These are phyloP conservation scores for Anaspis maculata DNA, from an alignment of 2,888 invertebrate genomes.

Conservation along the genomic window DNA sequence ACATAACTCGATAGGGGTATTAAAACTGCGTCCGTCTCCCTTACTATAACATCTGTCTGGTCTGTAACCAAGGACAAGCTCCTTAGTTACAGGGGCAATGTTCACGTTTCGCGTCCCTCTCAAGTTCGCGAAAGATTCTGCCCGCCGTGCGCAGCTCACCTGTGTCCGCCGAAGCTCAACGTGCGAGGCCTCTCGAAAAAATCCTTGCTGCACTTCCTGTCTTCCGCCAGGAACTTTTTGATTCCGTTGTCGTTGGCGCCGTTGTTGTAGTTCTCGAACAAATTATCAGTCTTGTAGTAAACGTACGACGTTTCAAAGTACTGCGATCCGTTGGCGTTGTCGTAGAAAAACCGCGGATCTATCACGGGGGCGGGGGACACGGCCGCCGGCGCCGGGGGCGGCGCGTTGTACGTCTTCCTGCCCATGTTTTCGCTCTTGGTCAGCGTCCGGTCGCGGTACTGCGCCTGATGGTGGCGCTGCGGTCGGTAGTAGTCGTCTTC, in stretches of 20 bases:
- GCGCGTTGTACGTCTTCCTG: constrained; percentile 35
- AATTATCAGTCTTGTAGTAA: constrained; percentile 28
- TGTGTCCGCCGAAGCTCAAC: constrained; percentile 28
- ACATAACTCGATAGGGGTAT: no score
- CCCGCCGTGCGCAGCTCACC: no score
- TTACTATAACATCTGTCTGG: no score
- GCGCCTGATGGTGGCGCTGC: constrained; percentile 10
- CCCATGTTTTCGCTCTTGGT: constrained; percentile 42
- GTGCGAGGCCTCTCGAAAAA: constrained; percentile 26
- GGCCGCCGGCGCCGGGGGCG: constrained; percentile 22
- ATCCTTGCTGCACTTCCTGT: constrained; percentile 4
- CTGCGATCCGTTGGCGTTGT: constrained; percentile 23
- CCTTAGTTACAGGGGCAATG: no score
- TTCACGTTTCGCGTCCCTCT: no score
- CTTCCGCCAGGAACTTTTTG: neutral
- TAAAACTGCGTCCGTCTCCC: no score
- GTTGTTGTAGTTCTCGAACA: constrained; percentile 4
- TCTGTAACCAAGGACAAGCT: no score
- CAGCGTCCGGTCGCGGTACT: constrained; percentile 36
- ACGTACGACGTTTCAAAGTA: constrained; percentile 32
- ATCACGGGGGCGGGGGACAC: constrained; percentile 1
- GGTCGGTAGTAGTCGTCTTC: constrained; percentile 27
- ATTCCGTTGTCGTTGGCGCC: neutral
- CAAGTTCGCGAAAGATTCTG: no score
- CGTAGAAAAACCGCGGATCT: neutral